Evolutionary conservation across 2,888 invertebrate genomes (phyloP).

Genomic region (Timandra comae): DNA sequence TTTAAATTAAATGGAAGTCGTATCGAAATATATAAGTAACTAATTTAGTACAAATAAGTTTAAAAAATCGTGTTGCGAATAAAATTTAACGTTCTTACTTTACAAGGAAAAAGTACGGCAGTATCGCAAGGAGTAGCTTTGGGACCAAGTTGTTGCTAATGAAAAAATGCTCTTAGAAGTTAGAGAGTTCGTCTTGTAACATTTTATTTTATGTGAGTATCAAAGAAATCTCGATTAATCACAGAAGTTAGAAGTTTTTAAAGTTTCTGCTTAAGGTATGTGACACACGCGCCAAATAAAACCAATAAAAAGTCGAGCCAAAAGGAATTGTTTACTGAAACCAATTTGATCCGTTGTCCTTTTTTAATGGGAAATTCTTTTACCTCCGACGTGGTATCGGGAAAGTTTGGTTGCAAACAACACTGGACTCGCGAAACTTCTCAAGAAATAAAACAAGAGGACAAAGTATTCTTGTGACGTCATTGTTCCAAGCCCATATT

Average conservation of each 20-base stretch:
- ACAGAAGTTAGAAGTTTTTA: constrained; percentile 11
- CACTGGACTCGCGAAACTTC: constrained; percentile 35
- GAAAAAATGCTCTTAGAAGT: constrained; percentile 18
- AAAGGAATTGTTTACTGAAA: constrained; percentile 54
- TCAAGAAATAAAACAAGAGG: constrained; percentile 61
- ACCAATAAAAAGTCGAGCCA: constrained; percentile 55
- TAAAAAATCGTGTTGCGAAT: no score
- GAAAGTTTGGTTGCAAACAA: constrained; percentile 46
- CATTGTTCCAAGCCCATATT: constrained; percentile 7
- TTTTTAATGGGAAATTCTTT: constrained; percentile 65
- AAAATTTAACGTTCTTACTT: no score
- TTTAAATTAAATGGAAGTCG: no score
- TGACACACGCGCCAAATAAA: constrained; percentile 53
- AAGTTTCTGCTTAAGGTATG: constrained; percentile 29
- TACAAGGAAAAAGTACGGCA: constrained; percentile 1
- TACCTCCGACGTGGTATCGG: constrained; percentile 42
- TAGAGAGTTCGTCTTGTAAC: background rate
- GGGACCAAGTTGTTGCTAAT: constrained; percentile 11
- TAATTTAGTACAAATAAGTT: no score
- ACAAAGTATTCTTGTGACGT: constrained; percentile 27
- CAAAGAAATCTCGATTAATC: constrained; percentile 10
- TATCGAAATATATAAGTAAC: no score
- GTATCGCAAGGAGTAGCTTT: constrained; percentile 1
- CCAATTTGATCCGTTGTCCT: constrained; percentile 58
- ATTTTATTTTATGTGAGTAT: background rate